Evolutionary conservation across 2,888 invertebrate species (phyloP), one percentile per base, ranked within the genome.

Genomic region (Dolomedes plantarius): DNA sequence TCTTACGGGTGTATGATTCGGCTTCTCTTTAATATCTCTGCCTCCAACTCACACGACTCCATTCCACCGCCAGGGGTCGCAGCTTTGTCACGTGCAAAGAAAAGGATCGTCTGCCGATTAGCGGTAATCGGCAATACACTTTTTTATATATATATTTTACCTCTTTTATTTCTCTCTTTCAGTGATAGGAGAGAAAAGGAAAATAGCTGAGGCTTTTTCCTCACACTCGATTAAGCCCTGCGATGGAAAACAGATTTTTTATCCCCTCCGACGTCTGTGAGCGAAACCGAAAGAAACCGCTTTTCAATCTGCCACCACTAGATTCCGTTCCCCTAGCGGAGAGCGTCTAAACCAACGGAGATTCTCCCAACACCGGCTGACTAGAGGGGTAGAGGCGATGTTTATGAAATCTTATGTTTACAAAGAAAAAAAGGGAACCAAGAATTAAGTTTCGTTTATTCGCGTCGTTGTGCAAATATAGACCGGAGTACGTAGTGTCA

Each of bases 11-110:
- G 31, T 74, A 39, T 81, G 81, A 68, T 39, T 71, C 74, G 19
- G 27, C 64, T 31, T 31, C 65, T 65, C 67, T 19, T 32, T 32
- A 16, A 29, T 67, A 32, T 67, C 67, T 19, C 67, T 31, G 16
- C 69, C 67, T 41, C 32, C 71, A 56, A 27, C 50, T 73, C 56
- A 1, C 32, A 32, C 23, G 13, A 23, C 68, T 39, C 19, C 11
- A 29, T 31, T 41, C 23, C n/a, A 16, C 82, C 69, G 50, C 75
- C 31, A 75, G 75, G 62, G 82, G 82, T 62, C 75, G 64, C 71
- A 62, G 32, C n/a, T 32, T 69, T 71, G 82, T 82, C 82, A 82
- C 75, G 82, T 82, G 67, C 67, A 23, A n/a, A 23, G 28, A 9
- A 19, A 65, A 67, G 36, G 32, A 67, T 32, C 67, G 56, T 56